A percentile compares a stretch with the other conserved stretches of the same genome.
phyloP scores from a whole-genome alignment of 2,113 vertebrate genomes.

The Aspidoscelis tigris region DNA sequence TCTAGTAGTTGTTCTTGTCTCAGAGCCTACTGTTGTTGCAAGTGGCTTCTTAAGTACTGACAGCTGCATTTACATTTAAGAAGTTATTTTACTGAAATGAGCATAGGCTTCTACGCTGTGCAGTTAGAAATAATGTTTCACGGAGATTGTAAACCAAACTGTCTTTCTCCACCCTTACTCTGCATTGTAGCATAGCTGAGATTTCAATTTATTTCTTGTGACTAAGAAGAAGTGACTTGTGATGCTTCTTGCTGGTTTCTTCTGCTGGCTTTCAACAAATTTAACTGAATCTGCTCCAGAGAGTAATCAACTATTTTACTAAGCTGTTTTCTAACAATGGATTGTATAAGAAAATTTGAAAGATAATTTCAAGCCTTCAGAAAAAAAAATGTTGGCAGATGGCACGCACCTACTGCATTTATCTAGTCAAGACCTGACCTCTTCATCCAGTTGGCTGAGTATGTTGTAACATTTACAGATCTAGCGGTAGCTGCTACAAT shows the following conservation, averaged over 20 bases:
- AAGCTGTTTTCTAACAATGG: conserved; percentile 30
- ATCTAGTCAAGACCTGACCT: not conserved
- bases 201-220: conserved; percentile 31
- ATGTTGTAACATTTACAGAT: not conserved
- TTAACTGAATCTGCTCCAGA: conserved; percentile 15
- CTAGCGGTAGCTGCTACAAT: not conserved
- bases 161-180: conserved; percentile 38
- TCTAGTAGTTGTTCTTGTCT: not conserved
- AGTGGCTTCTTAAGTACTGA: not conserved
- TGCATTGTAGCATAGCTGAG: conserved; percentile 40
- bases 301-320: not conserved
- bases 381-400: conserved; percentile 1
- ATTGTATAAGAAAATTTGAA: not conserved
- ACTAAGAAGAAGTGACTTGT: conserved; percentile 22
- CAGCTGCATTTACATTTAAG: conserved; percentile 7
- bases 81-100: conserved; percentile 23
- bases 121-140: conserved; percentile 8
- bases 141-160: conserved; percentile 32
- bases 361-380: not conserved
- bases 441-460: conserved; percentile 1
- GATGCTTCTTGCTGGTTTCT: conserved; percentile 28
- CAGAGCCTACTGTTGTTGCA: not conserved
- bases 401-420: not conserved
- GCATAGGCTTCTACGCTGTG: conserved; percentile 34
- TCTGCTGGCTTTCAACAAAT: conserved; percentile 1